Evolutionary conservation across 2,113 vertebrate species (phyloP), one percentile per base, ranked within the genome.

Genomic region (Corythoichthys intestinalis): DNA sequence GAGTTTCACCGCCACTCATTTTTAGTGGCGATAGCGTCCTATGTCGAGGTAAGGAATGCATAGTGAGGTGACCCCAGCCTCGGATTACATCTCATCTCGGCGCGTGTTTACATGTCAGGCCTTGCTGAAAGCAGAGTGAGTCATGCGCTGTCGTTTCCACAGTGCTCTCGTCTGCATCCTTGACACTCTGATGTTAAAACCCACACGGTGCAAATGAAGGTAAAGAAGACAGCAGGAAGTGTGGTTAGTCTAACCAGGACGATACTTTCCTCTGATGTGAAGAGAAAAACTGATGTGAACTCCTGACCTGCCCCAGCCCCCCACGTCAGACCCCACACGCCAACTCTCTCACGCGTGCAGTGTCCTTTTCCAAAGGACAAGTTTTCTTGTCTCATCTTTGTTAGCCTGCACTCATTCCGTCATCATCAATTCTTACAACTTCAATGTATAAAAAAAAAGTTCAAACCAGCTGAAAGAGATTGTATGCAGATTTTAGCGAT

Each of bases 311-410:
- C 67, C 67, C 67, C 60, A 13, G 44, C n/a, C 74, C 70, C 72
- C 67, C 60, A 39, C 9, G 47, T 34, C 20, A 1, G 47, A 28
- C 8, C 2, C 41, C 9, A 5, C 52, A 68, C 57, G 11, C 61
- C 58, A 8, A 47, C 58, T 61, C 9, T 5, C 20, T 54, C 53
- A 49, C 39, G 63, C 50, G 47, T 58, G 61, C 34, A 9, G 28
- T 12, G 17, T 62, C 28, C 60, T 53, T 58, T 57, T 59, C 67
- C 60, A 38, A 63, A 28, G 41, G 20, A 46, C 61, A 39, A 3
- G 62, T 64, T 44, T 53, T 65, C 47, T 73, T 77, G 71, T 74
- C 79, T 83, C 75, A 79, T 68, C 77, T 82, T 72, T 59, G 70
- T 48, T 1, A 13, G 2, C 6, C 2, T 61, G 6, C 37, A 34